A percentile compares a stretch with the other conserved stretches of the same genome.
These are phyloP conservation scores for Neomorphus geoffroyi DNA, from an alignment of 2,797 vertebrate genomes.

Conservation along the genomic window DNA sequence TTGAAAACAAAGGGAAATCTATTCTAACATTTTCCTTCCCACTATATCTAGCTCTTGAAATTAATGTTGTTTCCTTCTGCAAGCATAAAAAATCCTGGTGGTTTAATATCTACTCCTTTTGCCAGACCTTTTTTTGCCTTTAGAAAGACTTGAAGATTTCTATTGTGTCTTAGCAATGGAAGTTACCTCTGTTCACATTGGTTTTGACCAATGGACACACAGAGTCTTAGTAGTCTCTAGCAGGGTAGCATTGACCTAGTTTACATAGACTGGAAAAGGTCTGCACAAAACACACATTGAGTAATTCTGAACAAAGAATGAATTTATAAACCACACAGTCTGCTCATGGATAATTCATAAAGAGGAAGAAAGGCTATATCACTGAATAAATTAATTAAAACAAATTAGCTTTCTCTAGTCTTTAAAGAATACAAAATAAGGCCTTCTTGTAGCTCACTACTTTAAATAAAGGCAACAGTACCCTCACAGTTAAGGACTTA, in stretches of 20 bases:
- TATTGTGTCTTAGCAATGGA: neutral
- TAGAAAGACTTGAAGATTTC: neutral
- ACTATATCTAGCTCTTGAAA: neutral
- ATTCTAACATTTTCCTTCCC: neutral
- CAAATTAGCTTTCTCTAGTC: constrained; percentile 50
- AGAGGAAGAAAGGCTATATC: constrained; percentile 38
- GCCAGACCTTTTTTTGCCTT: neutral
- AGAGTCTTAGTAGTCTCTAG: neutral
- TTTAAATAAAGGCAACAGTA: constrained; percentile 46
- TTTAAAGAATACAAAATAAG: constrained; percentile 43
- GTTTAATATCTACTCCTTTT: neutral
- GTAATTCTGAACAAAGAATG: constrained; percentile 50
- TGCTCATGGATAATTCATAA: constrained; percentile 59
- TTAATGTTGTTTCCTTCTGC: neutral
- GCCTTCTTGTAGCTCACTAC: neutral
- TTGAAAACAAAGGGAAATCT: neutral
- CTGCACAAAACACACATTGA: constrained; percentile 57
- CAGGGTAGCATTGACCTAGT: constrained; percentile 34
- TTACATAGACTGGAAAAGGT: constrained; percentile 38
- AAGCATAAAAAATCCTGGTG: accelerated
- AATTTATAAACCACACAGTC: constrained; percentile 39
- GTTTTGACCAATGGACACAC: neutral
- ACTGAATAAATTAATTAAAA: constrained; percentile 55
- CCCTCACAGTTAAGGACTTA: constrained; percentile 24
- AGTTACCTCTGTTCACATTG: neutral